Evolutionary conservation across 2,888 invertebrate species (phyloP).

Genomic region (Syritta pipiens): DNA sequence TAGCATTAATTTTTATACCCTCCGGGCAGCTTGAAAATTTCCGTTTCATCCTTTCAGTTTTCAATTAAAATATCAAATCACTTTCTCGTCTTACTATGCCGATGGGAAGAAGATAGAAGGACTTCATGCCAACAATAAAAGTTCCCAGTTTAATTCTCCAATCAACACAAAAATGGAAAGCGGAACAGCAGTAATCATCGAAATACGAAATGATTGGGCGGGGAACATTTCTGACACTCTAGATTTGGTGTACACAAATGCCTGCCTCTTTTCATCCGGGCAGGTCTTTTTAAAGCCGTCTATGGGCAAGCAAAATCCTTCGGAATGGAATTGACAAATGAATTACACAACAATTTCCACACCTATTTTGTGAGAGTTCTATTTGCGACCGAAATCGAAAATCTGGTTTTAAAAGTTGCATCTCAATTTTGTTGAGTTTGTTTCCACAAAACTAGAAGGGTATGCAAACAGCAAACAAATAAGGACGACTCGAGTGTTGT

Average conservation of each 20-base stretch:
- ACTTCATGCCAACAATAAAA: constrained; percentile 27
- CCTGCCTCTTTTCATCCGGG: no score
- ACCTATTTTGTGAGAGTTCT: constrained; percentile 14
- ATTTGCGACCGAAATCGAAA: constrained; percentile 32
- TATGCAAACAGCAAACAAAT: constrained; percentile 5
- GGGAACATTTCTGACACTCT: no score
- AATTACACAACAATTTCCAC: constrained; percentile 48
- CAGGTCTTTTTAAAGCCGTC: no score
- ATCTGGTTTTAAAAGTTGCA: constrained; percentile 15
- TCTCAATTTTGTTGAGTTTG: constrained; percentile 6
- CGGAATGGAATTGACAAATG: constrained; percentile 37
- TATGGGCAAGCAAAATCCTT: background rate
- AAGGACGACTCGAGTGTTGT: background rate
- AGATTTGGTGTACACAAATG: constrained; percentile 13
- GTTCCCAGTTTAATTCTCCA: constrained; percentile 57
- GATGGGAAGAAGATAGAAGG: background rate
- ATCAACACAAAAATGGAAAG: constrained; percentile 52
- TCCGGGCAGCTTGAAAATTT: constrained; percentile 25
- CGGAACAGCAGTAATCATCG: constrained; percentile 45
- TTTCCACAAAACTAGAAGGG: constrained; percentile 1
- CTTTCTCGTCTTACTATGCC: constrained; percentile 30
- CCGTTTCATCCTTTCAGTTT: constrained; percentile 49
- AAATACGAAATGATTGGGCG: constrained; percentile 24
- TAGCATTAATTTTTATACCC: constrained; percentile 9
- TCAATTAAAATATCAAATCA: constrained; percentile 66